These are phyloP conservation scores for Hymenopus coronatus DNA, from an alignment of 2,888 invertebrate genomes.

Conservation along the genomic window DNA sequence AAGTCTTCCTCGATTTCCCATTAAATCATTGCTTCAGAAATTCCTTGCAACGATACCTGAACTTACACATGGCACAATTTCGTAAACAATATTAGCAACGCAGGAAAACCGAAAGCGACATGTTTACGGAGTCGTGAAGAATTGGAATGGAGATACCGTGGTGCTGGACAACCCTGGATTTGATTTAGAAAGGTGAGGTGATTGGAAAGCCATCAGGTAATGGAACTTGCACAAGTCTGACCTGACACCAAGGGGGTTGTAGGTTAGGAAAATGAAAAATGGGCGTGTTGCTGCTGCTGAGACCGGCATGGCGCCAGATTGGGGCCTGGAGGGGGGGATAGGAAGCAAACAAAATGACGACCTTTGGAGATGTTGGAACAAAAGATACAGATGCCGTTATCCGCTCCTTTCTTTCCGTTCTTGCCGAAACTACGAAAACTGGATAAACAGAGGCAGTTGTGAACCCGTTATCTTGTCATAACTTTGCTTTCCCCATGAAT, in stretches of 20 bases:
- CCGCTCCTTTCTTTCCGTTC: neutral
- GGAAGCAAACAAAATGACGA: neutral
- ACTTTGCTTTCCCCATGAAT: neutral
- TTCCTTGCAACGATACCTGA: too few species aligned
- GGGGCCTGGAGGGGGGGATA: neutral
- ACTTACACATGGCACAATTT: too few species aligned
- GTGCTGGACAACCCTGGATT: neutral
- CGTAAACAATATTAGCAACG: too few species aligned
- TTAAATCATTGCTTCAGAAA: too few species aligned
- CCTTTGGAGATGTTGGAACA: neutral
- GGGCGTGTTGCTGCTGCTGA: conserved; percentile 8
- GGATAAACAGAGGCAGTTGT: neutral
- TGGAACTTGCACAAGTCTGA: conserved; percentile 33
- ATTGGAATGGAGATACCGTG: too few species aligned
- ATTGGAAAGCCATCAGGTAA: conserved; percentile 46
- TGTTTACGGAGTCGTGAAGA: too few species aligned
- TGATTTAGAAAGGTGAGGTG: conserved; percentile 35
- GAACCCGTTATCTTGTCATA: neutral
- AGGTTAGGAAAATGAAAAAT: conserved; percentile 24
- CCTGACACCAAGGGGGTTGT: conserved; percentile 19
- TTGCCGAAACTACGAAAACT: neutral
- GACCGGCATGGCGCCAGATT: conserved; percentile 19
- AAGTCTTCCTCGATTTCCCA: too few species aligned
- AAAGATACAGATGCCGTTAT: neutral
- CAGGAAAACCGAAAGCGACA: too few species aligned